Percentiles rank a stretch among this genome's conserved stretches.
These are phyloP conservation scores for Corythornis madagascariensis DNA, from an alignment of 2,113 vertebrate genomes.

Conservation along the genomic window DNA sequence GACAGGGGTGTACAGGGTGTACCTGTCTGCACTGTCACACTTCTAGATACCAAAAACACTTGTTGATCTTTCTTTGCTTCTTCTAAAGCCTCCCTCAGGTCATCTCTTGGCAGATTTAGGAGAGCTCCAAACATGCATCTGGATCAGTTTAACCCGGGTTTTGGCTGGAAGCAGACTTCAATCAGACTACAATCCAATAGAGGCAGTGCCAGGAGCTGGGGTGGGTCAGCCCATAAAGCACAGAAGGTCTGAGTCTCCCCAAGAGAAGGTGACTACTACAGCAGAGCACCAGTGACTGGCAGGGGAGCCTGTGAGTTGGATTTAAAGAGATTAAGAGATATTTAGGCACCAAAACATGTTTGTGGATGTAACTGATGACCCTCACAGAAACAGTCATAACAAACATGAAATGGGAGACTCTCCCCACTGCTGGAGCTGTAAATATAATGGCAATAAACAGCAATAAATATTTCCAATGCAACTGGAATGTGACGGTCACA, in stretches of 20 bases:
- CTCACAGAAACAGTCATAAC: not conserved
- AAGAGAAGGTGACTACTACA: not conserved
- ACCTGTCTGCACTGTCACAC: not conserved
- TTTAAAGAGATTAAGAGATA: not conserved
- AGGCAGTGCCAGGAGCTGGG: not conserved
- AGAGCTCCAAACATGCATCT: not conserved
- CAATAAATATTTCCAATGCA: not conserved
- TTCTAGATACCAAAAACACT: not conserved
- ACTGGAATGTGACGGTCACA: not conserved
- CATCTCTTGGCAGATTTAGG: not conserved
- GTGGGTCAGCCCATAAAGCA: not conserved
- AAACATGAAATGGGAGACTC: not conserved
- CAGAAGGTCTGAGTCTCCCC: not conserved
- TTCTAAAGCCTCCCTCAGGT: not conserved
- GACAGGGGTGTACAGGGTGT: not conserved
- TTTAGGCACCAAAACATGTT: not conserved
- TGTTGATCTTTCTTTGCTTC: not conserved
- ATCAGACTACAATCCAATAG: too few relatives aligned
- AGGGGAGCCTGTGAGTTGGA: not conserved
- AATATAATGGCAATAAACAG: not conserved
- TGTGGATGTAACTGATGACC: not conserved
- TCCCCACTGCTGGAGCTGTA: not conserved
- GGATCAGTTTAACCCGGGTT: not conserved
- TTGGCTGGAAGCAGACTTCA: not conserved
- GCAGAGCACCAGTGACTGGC: not conserved